A percentile compares a stretch with the other conserved stretches of the same genome.
Evolutionary conservation across 1,140 invertebrate genomes (phyloP).

Genomic region (Microplitis mediator): DNA sequence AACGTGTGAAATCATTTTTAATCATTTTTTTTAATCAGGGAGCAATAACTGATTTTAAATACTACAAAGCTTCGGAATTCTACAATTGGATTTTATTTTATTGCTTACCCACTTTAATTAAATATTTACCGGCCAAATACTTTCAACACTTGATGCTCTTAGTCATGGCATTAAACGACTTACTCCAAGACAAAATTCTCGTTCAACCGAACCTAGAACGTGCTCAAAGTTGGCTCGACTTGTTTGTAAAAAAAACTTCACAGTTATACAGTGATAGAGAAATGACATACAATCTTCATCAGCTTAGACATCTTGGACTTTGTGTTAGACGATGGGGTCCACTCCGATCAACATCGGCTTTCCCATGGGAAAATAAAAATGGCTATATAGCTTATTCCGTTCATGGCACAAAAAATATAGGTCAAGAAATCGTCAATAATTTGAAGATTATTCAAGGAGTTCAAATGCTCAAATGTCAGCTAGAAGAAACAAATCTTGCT

Average conservation of each 20-base stretch:
- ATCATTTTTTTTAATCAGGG: no score
- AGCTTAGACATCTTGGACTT: background rate
- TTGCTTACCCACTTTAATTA: slow-evolving; percentile 21
- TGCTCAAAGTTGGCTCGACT: slow-evolving; percentile 29
- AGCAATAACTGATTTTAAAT: background rate
- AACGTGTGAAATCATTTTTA: no score
- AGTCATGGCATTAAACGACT: slow-evolving; percentile 26
- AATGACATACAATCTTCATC: background rate
- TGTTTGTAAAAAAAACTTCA: background rate
- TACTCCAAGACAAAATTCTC: slow-evolving; percentile 27
- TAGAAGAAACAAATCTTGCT: background rate
- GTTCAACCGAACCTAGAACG: slow-evolving; percentile 19
- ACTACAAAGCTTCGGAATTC: slow-evolving; percentile 28
- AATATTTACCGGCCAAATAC: slow-evolving; percentile 33
- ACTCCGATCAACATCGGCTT: background rate
- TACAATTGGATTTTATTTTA: slow-evolving; percentile 38
- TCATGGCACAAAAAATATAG: no score
- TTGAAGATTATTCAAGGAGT: background rate
- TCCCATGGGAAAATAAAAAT: slow-evolving; percentile 1
- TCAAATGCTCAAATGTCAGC: background rate
- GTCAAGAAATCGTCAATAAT: background rate
- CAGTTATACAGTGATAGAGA: background rate
- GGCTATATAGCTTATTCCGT: background rate
- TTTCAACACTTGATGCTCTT: slow-evolving; percentile 37
- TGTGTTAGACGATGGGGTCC: background rate